Evolutionary conservation across 35 echinoderm and acorn worm species (phyloP), one percentile per base, ranked within the genome.

Genomic region (Diadema setosum): DNA sequence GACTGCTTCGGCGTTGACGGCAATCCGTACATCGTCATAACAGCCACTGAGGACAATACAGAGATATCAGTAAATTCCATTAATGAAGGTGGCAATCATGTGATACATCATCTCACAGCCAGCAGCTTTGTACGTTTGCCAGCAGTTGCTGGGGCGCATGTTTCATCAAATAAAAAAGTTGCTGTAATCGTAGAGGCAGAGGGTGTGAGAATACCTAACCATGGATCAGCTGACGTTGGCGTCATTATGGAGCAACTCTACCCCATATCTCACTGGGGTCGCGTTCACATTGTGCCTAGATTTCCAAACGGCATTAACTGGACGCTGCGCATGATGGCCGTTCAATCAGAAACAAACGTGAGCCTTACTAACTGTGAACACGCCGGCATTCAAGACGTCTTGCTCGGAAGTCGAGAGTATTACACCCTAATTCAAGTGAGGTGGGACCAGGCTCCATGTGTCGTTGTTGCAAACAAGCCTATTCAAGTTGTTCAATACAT

Each of bases 401-500:
- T 16, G 36, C 73, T 78, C 5, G 11, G 16, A 5, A 44, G 40
- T 3, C 11, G 12, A 78, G 23, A 78, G 4, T 78, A 43, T 42
- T 14, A 78, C 73, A 5, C 44, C 39, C 0, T 2, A 18, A 36
- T 78, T n/a, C n/a, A n/a, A n/a, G n/a, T 41, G n/a, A 25, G 9
- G 5, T 11, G 29, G 37, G 37, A 2, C 73, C 39, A 9, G n/a
- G 0, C 3, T 2, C 21, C 24, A 5, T 78, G 73, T 36, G 11
- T 24, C 2, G n/a, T 78, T 24, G 37, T 78, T 6, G 29, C 73
- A 42, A 41, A 78, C n/a, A 78, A 9, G 40, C 73, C 73, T 3
- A 41, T 78, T 44, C 73, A 78, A 41, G 73, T 78, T 3, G 44
- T 78, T 33, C 73, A 78, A 8, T 78, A 78, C 40, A 78, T 78